Conservation (phyloP, 2,888 invertebrate genomes). For the Hoplodrina blanda region DNA sequence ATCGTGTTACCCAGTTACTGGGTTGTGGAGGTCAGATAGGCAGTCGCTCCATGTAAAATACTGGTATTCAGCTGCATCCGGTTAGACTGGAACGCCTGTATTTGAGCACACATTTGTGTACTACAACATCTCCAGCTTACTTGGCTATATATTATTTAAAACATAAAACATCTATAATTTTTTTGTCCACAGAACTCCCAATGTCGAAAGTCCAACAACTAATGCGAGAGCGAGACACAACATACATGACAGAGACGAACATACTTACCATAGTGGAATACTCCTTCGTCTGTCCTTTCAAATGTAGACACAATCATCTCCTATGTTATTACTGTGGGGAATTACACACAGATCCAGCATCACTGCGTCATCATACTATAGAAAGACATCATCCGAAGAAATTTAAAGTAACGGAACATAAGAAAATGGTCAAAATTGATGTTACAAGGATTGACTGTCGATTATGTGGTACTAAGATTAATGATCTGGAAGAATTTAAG, state of each 20-base stretch:
- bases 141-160: too few species aligned
- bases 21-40: too few species aligned
- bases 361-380: conserved; percentile 74
- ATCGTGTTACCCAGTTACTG: too few species aligned
- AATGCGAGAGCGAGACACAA: conserved; percentile 81
- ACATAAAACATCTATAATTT: not conserved
- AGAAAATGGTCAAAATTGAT: conserved; percentile 85
- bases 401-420: conserved; percentile 82
- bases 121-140: too few species aligned
- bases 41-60: too few species aligned
- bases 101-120: too few species aligned
- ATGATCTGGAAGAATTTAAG: conserved; percentile 78
- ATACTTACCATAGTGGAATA: conserved; percentile 81
- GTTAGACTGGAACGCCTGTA: too few species aligned
- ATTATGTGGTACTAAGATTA: conserved; percentile 74
- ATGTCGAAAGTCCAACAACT: conserved; percentile 82
- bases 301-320: conserved; percentile 83
- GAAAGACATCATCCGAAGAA: conserved; percentile 76
- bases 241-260: conserved; percentile 83
- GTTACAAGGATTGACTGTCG: conserved; percentile 83
- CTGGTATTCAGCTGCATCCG: too few species aligned
- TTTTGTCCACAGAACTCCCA: conserved; percentile 70
- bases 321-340: conserved; percentile 84
- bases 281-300: conserved; percentile 84
- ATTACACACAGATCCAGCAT: conserved; percentile 72